Evolutionary conservation across 2,888 invertebrate species (phyloP).

Genomic region (Lysandra coridon): DNA sequence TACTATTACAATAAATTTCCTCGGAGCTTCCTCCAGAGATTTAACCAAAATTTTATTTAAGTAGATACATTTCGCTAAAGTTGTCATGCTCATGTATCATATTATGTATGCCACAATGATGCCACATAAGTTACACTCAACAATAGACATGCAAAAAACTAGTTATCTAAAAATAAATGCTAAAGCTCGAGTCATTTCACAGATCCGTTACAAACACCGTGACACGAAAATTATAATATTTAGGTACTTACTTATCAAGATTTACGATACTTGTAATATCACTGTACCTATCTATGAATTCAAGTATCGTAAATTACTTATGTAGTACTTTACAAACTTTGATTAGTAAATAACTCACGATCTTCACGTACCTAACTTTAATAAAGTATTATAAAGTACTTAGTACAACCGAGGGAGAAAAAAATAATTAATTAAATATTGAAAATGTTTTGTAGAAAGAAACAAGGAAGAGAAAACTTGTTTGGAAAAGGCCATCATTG

Average conservation of each 20-base stretch:
- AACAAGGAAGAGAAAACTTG: background rate
- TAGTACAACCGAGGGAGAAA: background rate
- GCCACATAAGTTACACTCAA: background rate
- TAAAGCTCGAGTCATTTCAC: too few relatives aligned
- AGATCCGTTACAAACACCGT: too few relatives aligned
- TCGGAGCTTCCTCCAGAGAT: background rate
- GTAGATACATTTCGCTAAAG: background rate
- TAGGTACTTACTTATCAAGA: too few relatives aligned
- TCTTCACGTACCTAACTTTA: background rate
- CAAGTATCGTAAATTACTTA: too few relatives aligned
- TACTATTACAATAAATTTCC: constrained; percentile 22
- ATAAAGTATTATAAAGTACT: background rate
- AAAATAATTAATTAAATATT: background rate
- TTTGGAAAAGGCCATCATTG: background rate
- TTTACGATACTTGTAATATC: too few relatives aligned
- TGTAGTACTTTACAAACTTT: too few relatives aligned
- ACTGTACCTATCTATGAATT: too few relatives aligned
- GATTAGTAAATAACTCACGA: too few relatives aligned
- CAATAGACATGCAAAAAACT: too few relatives aligned
- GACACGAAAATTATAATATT: too few relatives aligned
- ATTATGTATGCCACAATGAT: background rate
- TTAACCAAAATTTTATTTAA: constrained; percentile 12
- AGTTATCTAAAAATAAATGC: background rate
- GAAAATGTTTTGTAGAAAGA: background rate
- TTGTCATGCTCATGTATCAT: background rate